phyloP scores from a whole-genome alignment of 2,888 invertebrate species.

The Criorhina ranunculi region DNA sequence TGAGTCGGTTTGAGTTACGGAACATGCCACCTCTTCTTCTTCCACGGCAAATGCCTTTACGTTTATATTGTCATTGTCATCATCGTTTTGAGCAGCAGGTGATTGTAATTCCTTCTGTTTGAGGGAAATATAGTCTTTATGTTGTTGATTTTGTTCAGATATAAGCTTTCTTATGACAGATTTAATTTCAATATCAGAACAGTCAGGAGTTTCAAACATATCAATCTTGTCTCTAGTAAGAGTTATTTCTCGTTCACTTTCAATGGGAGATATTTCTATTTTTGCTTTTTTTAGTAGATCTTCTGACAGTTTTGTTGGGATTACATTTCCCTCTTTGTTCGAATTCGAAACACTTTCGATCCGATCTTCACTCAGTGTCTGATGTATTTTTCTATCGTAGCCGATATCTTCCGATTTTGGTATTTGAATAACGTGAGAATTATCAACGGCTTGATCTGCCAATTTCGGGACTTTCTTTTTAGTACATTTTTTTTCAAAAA shows the following conservation, averaged over 20 bases:
- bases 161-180: too few species aligned
- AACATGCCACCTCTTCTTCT: not conserved
- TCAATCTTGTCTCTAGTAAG: too few species aligned
- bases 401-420: not conserved
- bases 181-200: too few species aligned
- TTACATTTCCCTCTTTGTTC: not conserved
- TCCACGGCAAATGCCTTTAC: not conserved
- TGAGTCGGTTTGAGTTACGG: too few species aligned
- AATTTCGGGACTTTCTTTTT: constrained; percentile 79
- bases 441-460: constrained; percentile 44
- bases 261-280: not conserved
- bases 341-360: too few species aligned
- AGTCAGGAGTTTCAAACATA: too few species aligned
- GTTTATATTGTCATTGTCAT: not conserved
- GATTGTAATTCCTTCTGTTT: not conserved
- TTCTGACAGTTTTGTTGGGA: not conserved
- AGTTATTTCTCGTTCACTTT: too few species aligned
- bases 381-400: too few species aligned
- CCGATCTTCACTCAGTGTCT: not conserved
- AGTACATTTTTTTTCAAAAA: constrained; percentile 80
- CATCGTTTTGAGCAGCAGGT: not conserved
- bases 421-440: not conserved
- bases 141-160: too few species aligned
- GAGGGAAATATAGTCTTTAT: too few species aligned
- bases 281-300: not conserved